Evolutionary conservation across 1,140 invertebrate genomes (phyloP).

Genomic region (Aplysia californica): DNA sequence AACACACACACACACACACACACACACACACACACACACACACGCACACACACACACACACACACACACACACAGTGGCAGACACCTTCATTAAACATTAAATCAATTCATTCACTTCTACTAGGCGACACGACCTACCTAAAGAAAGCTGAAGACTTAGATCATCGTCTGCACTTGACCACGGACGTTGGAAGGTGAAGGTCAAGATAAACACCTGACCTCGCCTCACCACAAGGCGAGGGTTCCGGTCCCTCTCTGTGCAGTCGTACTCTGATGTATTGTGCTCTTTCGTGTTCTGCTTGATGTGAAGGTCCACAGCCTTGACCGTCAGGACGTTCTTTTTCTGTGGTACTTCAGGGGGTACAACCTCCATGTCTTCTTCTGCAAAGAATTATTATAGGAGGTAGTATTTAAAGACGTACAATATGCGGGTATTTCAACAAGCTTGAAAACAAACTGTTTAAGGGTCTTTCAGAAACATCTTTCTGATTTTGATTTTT

Average conservation of each 20-base stretch:
- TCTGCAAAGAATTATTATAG: too few species aligned
- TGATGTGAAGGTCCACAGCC: not conserved
- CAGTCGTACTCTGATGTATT: not conserved
- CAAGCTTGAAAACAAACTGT: too few species aligned
- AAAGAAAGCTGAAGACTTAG: not conserved
- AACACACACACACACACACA: too few species aligned
- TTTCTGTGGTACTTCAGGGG: not conserved
- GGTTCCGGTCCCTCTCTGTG: not conserved
- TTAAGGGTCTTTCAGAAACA: too few species aligned
- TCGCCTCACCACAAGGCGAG: not conserved
- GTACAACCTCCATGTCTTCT: not conserved
- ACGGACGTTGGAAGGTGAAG: slow-evolving; percentile 1
- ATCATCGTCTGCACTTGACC: not conserved
- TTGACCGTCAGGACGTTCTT: not conserved
- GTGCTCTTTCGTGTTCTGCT: not conserved
- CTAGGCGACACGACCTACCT: not conserved
- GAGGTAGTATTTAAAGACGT: too few species aligned
- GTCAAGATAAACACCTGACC: not conserved
- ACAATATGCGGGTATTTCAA: too few species aligned
- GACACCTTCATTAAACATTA: too few species aligned
- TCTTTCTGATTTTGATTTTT: too few species aligned
- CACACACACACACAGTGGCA: too few species aligned
- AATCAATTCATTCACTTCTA: too few species aligned
- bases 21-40: too few species aligned
- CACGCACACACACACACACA: too few species aligned